Percentiles rank a stretch among this genome's conserved stretches.
Conservation (phyloP, 2,888 invertebrate genomes). For the Lutraria lutraria region DNA sequence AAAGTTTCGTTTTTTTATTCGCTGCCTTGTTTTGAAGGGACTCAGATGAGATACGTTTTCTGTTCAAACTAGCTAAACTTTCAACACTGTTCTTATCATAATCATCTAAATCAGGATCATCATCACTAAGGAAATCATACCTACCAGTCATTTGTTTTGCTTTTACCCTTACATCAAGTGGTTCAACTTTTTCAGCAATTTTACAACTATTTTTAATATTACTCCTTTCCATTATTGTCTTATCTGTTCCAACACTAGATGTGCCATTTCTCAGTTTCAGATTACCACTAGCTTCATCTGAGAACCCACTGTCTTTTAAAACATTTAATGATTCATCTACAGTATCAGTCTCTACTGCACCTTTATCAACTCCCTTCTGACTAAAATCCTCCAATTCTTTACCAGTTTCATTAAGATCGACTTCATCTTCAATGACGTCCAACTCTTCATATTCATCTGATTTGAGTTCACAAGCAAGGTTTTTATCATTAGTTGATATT, state of each 20-base stretch:
- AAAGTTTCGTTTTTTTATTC: background rate
- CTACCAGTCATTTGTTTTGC: background rate
- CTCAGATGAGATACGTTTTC: background rate
- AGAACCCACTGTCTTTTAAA: background rate
- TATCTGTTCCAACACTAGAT: background rate
- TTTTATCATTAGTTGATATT: background rate
- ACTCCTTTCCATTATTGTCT: background rate
- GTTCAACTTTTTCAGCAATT: background rate
- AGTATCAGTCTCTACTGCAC: background rate
- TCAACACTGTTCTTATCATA: background rate
- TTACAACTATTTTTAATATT: too few relatives aligned
- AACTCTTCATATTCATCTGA: background rate
- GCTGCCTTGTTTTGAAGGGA: background rate
- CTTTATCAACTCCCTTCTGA: background rate
- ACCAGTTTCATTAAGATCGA: background rate
- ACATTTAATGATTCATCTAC: background rate
- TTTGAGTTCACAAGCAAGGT: background rate
- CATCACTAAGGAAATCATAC: background rate
- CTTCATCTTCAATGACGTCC: background rate
- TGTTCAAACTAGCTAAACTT: background rate
- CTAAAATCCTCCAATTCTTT: background rate
- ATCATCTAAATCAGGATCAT: background rate
- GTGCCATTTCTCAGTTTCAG: background rate
- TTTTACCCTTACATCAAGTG: background rate
- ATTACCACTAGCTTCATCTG: background rate